phyloP scores from a whole-genome alignment of 2,888 invertebrate genomes.

The Drosophila paracracens region DNA sequence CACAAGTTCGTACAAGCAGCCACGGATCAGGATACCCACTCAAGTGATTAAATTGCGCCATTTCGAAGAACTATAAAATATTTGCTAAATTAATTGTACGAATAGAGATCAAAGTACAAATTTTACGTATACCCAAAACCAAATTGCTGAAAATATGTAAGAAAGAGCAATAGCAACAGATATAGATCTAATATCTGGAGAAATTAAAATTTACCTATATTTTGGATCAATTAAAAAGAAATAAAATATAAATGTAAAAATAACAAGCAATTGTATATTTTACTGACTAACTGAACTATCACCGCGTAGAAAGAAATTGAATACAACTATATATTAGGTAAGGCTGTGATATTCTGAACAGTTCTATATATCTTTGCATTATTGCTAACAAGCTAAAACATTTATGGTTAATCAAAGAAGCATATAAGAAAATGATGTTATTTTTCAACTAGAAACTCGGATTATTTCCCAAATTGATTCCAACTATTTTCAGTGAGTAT shows the following conservation, averaged over 20 bases:
- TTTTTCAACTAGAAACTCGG: background rate
- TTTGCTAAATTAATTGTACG: background rate
- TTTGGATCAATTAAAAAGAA: background rate
- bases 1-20: background rate
- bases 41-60: constrained; percentile 28
- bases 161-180: background rate
- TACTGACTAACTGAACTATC: too few relatives aligned
- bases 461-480: background rate
- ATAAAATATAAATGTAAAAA: background rate
- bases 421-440: background rate
- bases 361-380: background rate
- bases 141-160: background rate
- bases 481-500: background rate
- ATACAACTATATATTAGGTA: background rate
- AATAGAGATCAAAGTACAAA: background rate
- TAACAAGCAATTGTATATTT: too few relatives aligned
- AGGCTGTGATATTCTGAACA: background rate
- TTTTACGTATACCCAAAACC: background rate
- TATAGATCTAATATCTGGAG: background rate
- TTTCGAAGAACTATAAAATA: too few relatives aligned
- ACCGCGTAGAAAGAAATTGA: background rate
- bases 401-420: background rate
- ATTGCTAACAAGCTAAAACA: background rate
- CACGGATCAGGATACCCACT: constrained; percentile 25
- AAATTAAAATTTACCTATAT: too few relatives aligned